Conservation (phyloP, 2,113 vertebrate species). For the Amblyornis subalaris region DNA sequence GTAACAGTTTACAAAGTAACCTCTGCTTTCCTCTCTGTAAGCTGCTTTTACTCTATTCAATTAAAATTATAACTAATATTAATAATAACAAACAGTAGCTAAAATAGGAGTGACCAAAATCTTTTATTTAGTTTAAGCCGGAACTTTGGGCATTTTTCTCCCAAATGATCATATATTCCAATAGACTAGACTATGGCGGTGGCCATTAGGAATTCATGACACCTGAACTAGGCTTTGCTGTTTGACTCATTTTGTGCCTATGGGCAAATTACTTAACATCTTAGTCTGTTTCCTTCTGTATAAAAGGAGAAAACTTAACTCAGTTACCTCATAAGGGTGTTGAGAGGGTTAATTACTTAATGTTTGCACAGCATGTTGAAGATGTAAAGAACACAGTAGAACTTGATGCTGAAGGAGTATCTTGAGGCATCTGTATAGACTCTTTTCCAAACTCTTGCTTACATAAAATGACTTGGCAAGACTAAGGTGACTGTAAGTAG, state of each 20-base stretch:
- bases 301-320: slow-evolving; percentile 15
- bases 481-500: neutral
- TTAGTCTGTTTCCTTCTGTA: slow-evolving; percentile 18
- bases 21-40: neutral
- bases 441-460: neutral
- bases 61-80: neutral
- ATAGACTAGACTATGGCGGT: neutral
- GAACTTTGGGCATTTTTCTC: neutral
- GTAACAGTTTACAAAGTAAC: neutral
- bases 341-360: slow-evolving; percentile 24
- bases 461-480: neutral
- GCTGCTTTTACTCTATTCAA: neutral
- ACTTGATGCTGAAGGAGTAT: neutral
- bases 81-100: neutral
- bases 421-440: neutral
- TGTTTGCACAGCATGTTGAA: slow-evolving; percentile 8
- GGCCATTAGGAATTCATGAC: neutral
- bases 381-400: neutral
- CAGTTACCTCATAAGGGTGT: slow-evolving; percentile 13
- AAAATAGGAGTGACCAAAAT: neutral
- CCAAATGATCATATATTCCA: neutral
- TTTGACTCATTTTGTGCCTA: slow-evolving; percentile 21
- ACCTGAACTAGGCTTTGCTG: neutral
- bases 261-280: slow-evolving; percentile 27
- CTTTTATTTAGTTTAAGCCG: neutral